Evolutionary conservation across 2,888 invertebrate genomes (phyloP).

Genomic region (Papilio demoleus): DNA sequence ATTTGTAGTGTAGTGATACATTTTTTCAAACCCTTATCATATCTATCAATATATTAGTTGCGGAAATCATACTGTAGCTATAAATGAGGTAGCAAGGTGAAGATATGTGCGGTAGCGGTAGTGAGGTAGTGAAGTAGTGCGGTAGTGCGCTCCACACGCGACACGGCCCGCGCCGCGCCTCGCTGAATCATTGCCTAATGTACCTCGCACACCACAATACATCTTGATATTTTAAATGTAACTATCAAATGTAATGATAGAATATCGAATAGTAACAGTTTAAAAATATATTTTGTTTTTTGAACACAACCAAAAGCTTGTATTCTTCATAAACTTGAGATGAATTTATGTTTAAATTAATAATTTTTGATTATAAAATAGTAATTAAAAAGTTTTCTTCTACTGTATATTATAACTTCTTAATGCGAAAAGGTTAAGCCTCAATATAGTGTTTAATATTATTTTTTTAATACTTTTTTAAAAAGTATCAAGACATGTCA

Average conservation of each 20-base stretch:
- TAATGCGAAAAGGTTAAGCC: too few relatives aligned
- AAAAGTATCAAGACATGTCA: slow-evolving; percentile 54
- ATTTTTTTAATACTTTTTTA: slow-evolving; percentile 23
- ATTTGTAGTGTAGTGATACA: background rate
- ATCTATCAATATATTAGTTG: background rate
- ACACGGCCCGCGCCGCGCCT: slow-evolving; percentile 68
- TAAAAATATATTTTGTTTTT: background rate
- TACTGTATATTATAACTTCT: too few relatives aligned
- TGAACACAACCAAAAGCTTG: too few relatives aligned
- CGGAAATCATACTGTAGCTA: too few relatives aligned
- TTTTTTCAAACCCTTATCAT: too few relatives aligned
- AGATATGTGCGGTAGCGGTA: slow-evolving; percentile 34
- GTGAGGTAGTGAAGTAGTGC: slow-evolving; percentile 40
- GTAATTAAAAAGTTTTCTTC: too few relatives aligned
- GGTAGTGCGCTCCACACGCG: slow-evolving; percentile 46
- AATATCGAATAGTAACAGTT: slow-evolving; percentile 38
- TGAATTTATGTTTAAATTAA: too few relatives aligned
- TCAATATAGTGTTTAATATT: background rate
- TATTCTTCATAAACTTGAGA: too few relatives aligned
- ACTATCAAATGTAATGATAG: too few relatives aligned
- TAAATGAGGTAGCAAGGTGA: slow-evolving; percentile 30
- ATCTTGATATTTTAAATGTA: slow-evolving; percentile 64
- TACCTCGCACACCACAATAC: slow-evolving; percentile 45
- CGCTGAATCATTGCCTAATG: slow-evolving; percentile 77
- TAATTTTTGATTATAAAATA: too few relatives aligned